Percentiles rank a stretch among this genome's conserved stretches.
Conservation (phyloP, 2,888 invertebrate species). For the Tortrix viridana region DNA sequence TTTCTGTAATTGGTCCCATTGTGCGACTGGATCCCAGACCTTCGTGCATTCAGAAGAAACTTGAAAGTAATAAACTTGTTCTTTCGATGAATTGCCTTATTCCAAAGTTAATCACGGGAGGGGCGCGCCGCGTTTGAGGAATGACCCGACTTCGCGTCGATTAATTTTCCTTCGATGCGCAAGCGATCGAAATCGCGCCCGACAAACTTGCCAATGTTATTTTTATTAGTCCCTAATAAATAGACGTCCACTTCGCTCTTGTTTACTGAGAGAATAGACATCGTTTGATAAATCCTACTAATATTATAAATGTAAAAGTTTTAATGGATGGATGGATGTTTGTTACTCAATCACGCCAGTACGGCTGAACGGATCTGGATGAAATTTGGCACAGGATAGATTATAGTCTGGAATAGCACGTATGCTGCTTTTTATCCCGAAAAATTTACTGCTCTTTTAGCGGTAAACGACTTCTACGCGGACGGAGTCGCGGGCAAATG, state of each 20-base stretch:
- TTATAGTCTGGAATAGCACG: too few species aligned
- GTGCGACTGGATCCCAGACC: conserved; percentile 60
- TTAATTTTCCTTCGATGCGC: conserved; percentile 55
- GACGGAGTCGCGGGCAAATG: too few species aligned
- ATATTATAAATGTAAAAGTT: too few species aligned
- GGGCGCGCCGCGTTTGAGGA: conserved; percentile 52
- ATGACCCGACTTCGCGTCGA: conserved; percentile 55
- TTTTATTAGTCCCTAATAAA: conserved; percentile 50
- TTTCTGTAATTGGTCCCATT: conserved; percentile 72
- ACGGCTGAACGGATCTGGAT: too few species aligned
- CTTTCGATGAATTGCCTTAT: conserved; percentile 71
- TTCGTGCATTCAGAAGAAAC: conserved; percentile 61
- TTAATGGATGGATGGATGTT: too few species aligned
- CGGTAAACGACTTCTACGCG: too few species aligned
- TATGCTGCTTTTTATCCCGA: too few species aligned
- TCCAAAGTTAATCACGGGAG: conserved; percentile 69
- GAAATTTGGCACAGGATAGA: too few species aligned
- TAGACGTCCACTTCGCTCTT: conserved; percentile 54
- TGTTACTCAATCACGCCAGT: too few species aligned
- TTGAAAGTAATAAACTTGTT: conserved; percentile 76
- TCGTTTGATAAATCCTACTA: conserved; percentile 40
- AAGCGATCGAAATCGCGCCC: conserved; percentile 39
- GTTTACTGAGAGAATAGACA: conserved; percentile 63
- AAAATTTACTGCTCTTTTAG: too few species aligned
- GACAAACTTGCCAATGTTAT: conserved; percentile 39